Evolutionary conservation across 1,140 invertebrate genomes (phyloP).

Genomic region (Zophobas atratus): DNA sequence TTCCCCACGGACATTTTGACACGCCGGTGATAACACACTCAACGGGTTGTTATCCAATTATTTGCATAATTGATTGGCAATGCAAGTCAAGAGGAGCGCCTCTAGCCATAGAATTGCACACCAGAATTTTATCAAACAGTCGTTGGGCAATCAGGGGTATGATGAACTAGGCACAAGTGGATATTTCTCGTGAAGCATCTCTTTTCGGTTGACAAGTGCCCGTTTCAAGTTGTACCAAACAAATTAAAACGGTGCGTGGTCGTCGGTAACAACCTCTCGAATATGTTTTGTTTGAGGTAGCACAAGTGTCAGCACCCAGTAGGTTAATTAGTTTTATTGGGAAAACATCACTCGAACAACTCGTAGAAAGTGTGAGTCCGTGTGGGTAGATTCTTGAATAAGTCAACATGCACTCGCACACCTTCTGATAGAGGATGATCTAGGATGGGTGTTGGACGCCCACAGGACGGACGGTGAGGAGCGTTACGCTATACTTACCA

Average conservation of each 20-base stretch:
- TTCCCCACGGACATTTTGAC: no score
- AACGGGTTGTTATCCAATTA: no score
- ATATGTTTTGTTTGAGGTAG: conserved; percentile 43
- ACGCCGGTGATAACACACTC: no score
- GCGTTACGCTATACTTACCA: conserved; percentile 70
- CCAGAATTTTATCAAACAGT: no score
- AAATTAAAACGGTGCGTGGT: conserved; percentile 41
- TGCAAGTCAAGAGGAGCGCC: no score
- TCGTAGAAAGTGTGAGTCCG: conserved; percentile 41
- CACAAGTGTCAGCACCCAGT: conserved; percentile 40
- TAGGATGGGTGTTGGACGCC: conserved; percentile 35
- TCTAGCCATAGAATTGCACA: no score
- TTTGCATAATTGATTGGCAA: no score
- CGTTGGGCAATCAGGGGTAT: background rate
- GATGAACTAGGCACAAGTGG: background rate
- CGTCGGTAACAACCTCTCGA: conserved; percentile 33
- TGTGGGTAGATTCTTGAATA: conserved; percentile 44
- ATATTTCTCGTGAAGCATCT: conserved; percentile 12
- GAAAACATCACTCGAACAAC: conserved; percentile 45
- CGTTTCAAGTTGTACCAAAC: conserved; percentile 32
- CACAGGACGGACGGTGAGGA: conserved; percentile 1
- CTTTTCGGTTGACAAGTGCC: conserved; percentile 7
- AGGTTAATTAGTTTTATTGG: conserved; percentile 47
- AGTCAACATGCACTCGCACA: conserved; percentile 46
- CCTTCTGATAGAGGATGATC: conserved; percentile 22